Evolutionary conservation across 2,113 vertebrate species (phyloP).

Genomic region (Pavo muticus): DNA sequence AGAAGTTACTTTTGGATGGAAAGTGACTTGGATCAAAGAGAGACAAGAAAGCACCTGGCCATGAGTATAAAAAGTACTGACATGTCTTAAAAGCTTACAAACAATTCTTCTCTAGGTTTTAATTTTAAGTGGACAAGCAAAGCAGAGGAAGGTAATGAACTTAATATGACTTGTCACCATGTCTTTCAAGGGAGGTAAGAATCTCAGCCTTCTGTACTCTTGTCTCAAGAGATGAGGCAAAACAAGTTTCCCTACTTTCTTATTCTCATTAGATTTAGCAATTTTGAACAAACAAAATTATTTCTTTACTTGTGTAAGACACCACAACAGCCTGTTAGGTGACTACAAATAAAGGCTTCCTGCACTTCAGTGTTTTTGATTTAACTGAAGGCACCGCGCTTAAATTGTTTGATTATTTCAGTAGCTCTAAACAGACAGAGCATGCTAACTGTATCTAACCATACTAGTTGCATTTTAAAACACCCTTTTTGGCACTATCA

Average conservation of each 20-base stretch:
- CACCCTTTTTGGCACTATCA: neutral
- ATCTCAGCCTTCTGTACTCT: neutral
- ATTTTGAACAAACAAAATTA: constrained; percentile 25
- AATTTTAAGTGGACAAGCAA: neutral
- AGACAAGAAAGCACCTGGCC: neutral
- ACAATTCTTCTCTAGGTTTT: neutral
- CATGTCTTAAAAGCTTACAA: neutral
- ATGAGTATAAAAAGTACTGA: neutral
- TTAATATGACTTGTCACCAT: neutral
- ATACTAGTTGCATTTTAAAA: neutral
- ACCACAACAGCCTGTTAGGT: constrained; percentile 15
- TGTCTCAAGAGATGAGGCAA: neutral
- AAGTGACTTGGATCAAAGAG: neutral
- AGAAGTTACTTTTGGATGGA: neutral
- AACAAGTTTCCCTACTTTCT: constrained; percentile 41
- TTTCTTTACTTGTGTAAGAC: constrained; percentile 3
- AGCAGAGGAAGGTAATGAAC: neutral
- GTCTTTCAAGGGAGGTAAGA: neutral
- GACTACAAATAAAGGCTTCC: constrained; percentile 12
- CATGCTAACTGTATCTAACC: neutral
- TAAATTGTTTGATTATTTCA: neutral
- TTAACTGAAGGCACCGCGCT: neutral
- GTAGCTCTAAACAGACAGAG: neutral
- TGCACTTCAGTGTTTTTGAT: neutral
- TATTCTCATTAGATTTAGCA: neutral